A percentile compares a stretch with the other conserved stretches of the same genome.
phyloP scores from a whole-genome alignment of 64 coral and sea anemone species.

The Anthopleura sola region DNA sequence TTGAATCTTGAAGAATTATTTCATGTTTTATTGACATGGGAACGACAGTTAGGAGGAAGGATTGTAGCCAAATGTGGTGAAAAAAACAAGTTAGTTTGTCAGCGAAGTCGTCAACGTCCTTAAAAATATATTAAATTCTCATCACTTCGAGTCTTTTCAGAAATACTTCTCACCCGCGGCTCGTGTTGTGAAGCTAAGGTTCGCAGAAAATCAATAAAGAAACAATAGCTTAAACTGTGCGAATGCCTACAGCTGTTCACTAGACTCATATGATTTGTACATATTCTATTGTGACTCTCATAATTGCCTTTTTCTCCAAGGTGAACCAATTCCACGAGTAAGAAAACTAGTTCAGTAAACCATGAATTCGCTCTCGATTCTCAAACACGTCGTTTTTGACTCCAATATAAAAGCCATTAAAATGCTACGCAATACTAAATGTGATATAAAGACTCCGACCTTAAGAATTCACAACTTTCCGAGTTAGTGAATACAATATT shows the following conservation, averaged over 20 bases:
- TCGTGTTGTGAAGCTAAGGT: constrained; percentile 10
- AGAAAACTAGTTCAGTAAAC: neutral
- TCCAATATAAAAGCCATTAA: neutral
- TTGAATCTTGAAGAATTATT: neutral
- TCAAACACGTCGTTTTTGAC: neutral
- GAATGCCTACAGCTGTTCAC: constrained; percentile 68
- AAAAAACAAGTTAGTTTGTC: neutral
- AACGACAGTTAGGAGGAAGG: neutral
- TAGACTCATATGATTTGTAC: constrained; percentile 51
- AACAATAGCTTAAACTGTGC: constrained; percentile 58
- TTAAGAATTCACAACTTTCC: neutral
- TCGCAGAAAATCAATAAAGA: constrained; percentile 49
- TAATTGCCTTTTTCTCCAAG: constrained; percentile 4
- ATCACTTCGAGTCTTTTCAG: constrained; percentile 16
- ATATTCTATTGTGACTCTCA: constrained; percentile 55
- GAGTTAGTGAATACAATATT: neutral
- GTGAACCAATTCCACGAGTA: neutral
- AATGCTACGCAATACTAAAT: neutral
- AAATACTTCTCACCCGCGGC: neutral
- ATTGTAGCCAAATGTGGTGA: neutral
- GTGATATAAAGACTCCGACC: neutral
- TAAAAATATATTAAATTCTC: constrained; percentile 22
- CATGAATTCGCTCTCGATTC: neutral
- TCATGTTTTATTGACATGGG: constrained; percentile 19
- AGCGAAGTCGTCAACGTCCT: neutral